Evolutionary conservation across 2,113 vertebrate species (phyloP).

Genomic region (Pavo muticus): DNA sequence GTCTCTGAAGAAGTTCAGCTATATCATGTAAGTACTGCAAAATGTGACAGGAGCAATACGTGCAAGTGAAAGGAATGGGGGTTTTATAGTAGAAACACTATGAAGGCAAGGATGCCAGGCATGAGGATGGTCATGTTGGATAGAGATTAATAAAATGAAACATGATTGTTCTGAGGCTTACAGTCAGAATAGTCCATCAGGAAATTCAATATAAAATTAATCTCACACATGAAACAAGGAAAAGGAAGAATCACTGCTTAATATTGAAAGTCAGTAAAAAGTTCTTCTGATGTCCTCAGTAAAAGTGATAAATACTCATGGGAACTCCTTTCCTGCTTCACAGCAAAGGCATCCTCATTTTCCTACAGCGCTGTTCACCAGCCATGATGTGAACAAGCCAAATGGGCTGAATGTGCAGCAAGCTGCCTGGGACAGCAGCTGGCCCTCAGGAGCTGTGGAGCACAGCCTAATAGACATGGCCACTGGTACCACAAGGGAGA

Average conservation of each 20-base stretch:
- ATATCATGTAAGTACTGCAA: background rate
- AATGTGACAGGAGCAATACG: background rate
- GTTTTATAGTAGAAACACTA: background rate
- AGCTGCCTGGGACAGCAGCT: background rate
- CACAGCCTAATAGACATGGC: background rate
- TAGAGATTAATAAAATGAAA: background rate
- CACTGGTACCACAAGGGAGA: accelerated
- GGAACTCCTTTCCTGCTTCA: background rate
- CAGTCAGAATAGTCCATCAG: background rate
- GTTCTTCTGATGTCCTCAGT: background rate
- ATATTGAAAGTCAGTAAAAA: background rate
- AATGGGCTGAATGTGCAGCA: accelerated
- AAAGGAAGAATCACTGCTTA: background rate
- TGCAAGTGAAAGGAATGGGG: background rate
- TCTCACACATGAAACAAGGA: background rate
- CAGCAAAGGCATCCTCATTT: background rate
- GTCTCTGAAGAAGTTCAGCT: background rate
- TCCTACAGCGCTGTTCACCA: background rate
- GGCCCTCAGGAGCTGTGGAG: background rate
- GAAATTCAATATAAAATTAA: background rate
- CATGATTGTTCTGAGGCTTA: background rate
- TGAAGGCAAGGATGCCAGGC: background rate
- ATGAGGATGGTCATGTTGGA: background rate
- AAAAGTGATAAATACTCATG: background rate
- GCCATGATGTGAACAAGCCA: background rate